Evolutionary conservation across 2,888 invertebrate species (phyloP).

Genomic region (Cynaeus angustus): DNA sequence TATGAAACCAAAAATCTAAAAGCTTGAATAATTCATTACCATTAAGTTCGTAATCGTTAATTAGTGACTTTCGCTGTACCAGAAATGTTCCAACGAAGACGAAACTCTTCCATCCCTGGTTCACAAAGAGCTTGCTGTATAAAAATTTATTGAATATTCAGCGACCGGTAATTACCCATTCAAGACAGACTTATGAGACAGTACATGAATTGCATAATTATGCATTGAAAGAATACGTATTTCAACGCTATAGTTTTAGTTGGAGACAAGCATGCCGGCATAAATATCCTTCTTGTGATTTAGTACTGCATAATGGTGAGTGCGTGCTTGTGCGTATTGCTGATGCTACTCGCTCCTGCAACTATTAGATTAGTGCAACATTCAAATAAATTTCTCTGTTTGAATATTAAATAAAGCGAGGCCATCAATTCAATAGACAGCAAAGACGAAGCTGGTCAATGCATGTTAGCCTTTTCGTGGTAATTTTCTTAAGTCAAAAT

Average conservation of each 20-base stretch:
- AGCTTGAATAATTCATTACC: constrained; percentile 7
- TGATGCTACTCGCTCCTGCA: constrained; percentile 31
- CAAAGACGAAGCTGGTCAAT: not conserved
- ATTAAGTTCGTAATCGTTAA: constrained; percentile 5
- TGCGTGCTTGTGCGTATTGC: constrained; percentile 54
- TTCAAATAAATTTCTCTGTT: constrained; percentile 25
- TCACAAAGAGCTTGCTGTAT: constrained; percentile 7
- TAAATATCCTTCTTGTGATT: constrained; percentile 63
- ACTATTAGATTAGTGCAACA: constrained; percentile 38
- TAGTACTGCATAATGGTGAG: constrained; percentile 57
- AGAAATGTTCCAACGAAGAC: constrained; percentile 9
- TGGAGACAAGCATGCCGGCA: constrained; percentile 61
- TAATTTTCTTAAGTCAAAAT: not conserved
- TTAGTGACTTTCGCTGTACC: constrained; percentile 15
- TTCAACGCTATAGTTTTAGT: constrained; percentile 64
- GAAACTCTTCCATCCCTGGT: constrained; percentile 9
- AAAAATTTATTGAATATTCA: constrained; percentile 49
- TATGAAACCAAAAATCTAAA: constrained; percentile 22
- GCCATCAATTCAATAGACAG: not conserved
- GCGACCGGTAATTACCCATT: constrained; percentile 63
- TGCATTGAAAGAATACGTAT: constrained; percentile 65
- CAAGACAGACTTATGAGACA: constrained; percentile 65
- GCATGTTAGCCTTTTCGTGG: too few relatives aligned
- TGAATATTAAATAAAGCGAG: constrained; percentile 22
- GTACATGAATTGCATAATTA: constrained; percentile 66